Evolutionary conservation across 2,797 vertebrate species (phyloP), one percentile per base, ranked within the genome.

Genomic region (Adrianichthys oophorus): DNA sequence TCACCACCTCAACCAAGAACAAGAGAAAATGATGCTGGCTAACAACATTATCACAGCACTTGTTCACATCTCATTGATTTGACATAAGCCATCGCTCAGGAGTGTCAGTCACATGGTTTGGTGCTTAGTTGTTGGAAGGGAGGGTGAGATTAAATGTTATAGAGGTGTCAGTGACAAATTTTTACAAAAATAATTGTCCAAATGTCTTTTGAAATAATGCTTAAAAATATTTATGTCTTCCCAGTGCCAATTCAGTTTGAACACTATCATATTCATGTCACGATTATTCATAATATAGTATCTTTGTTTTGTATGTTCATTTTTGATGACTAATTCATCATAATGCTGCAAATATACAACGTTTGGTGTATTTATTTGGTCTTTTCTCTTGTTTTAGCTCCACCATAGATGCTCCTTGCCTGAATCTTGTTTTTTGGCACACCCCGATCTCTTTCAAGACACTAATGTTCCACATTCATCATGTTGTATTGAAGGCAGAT

Each of bases 11-110:
- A 84, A 79, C 78, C 85, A 82, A 79, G 78, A 85, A 87, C 75
- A 79, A 54, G 74, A 83, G 80, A 87, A 81, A 85, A 86, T 75
- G 78, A 85, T 80, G 78, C 65, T 3, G 63, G 61, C 76, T 82
- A 85, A 88, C 84, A 82, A 82, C 84, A 85, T 88, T 83, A 87
- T 89, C 81, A 81, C 74, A 83, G 64, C 80, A 69, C 67, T 87
- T 88, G 81, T 87, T 89, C 87, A 84, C 86, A 86, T 87, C 81
- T 84, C 82, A 86, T 88, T 86, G 84, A 81, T 85, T 78, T 85
- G 80, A 83, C 84, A 83, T 81, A 84, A 73, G 72, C 71, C 75
- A 89, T 86, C 81, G 66, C 29, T 89, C 80, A 85, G 56, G 59
- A 7, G 12, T 69, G 72, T 78, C 72, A 74, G 71, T 75, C 69